Evolutionary conservation across 2,797 vertebrate genomes (phyloP).

Genomic region (Lindbergichthys nudifrons): DNA sequence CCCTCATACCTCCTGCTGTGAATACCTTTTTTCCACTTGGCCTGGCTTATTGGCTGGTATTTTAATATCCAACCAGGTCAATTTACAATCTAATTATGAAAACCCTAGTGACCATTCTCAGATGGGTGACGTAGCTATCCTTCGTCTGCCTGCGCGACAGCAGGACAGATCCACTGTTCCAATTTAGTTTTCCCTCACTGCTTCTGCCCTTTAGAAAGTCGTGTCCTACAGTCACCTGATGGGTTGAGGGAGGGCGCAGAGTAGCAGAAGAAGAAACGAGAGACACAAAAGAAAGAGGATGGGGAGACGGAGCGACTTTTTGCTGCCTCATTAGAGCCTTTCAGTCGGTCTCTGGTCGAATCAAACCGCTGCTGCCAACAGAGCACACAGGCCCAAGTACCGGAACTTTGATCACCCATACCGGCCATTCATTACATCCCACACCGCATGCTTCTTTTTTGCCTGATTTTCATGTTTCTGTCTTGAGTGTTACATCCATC

Average conservation of each 20-base stretch:
- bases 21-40: neutral
- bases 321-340: conserved; percentile 55
- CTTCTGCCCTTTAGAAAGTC: conserved; percentile 16
- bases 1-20: neutral
- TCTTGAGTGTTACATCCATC: conserved; percentile 18
- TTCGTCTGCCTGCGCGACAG: neutral
- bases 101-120: conserved; percentile 25
- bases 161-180: neutral
- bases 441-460: conserved; percentile 15
- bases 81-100: conserved; percentile 15
- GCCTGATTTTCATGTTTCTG: conserved; percentile 1
- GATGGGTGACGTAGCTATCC: neutral
- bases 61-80: conserved; percentile 18
- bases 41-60: neutral
- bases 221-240: conserved; percentile 37
- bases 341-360: conserved; percentile 44
- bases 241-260: conserved; percentile 7
- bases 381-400: neutral
- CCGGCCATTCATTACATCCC: conserved; percentile 14
- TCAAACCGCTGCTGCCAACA: conserved; percentile 29
- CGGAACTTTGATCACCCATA: conserved; percentile 32
- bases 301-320: conserved; percentile 13
- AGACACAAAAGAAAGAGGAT: neutral
- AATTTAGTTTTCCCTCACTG: conserved; percentile 11
- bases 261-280: neutral